Base-by-base conservation (phyloP, 1,140 invertebrate genomes). In the Drosophila ironensis region DNA sequence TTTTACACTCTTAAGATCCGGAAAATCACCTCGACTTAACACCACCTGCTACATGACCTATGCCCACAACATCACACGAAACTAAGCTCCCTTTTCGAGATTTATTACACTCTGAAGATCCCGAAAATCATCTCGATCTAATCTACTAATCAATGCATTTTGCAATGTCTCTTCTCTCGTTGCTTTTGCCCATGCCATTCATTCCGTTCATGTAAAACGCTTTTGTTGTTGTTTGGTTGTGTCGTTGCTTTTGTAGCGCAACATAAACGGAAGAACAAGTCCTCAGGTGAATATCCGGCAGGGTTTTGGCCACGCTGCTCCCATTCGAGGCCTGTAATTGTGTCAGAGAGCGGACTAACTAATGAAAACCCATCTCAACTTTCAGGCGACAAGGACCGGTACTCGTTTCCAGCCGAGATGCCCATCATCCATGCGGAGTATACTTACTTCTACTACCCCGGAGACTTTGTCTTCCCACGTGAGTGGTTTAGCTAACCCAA, bases 381-480 rank as follows among this genome's bases (percentile, higher is more conserved):
- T 89, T 63, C 90, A 93, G 97, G 96, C 51, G 97, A 98, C 90
- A 94, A 96, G 89, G 95, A 94, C 75, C 92, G 93, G 38, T 94
- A 96, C 71, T 94, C 94, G 40, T 92, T 98, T 69, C 97, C 98
- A 5, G 93, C 95, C 30, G 97, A 98, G 87, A 94, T 97, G 57
- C 95, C 96, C 28, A 94, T 97, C 35, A 86, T 99, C 24, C 98
- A 99, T 91, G 94, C 98, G 2, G 98, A 99, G 88, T 97, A 98
- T 75, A 98, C 97, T 1, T 97, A 97, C 82, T 99, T 98, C 91
- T 99, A 98, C 90, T 99, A 98, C 92, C 97, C 98, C 7, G 97
- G 96, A 40, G 97, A 97, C 84, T 94, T 96, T 35, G 94, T 95
- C 67, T 98, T 98, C 92, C 97, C 97, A 90, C 92, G 97, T 98